Percentiles rank a stretch among this genome's conserved stretches.
These are phyloP conservation scores for Macroramphosus scolopax DNA, from an alignment of 2,797 vertebrate species.

Conservation along the genomic window DNA sequence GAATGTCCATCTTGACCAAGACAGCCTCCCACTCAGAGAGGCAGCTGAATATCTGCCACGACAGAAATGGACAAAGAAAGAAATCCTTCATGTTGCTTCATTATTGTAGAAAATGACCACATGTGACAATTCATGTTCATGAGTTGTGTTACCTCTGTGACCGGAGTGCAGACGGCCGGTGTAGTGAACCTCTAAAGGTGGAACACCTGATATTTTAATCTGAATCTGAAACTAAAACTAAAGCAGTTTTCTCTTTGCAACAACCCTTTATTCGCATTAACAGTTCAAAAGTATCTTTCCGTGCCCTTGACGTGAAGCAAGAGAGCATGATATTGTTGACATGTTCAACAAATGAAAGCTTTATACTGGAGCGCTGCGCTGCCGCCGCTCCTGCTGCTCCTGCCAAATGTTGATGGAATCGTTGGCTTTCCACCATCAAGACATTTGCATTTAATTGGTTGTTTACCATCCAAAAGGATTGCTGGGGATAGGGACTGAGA, in stretches of 20 bases:
- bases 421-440: constrained; percentile 56
- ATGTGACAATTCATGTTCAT: too few species aligned
- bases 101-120: constrained; percentile 4
- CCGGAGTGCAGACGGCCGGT: too few species aligned
- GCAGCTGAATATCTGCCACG: constrained; percentile 55
- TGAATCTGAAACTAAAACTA: too few species aligned
- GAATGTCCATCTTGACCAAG: constrained; percentile 72
- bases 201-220: too few species aligned
- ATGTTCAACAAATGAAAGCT: constrained; percentile 62
- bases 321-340: constrained; percentile 68
- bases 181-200: too few species aligned
- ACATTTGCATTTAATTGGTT: constrained; percentile 70
- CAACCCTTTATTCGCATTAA: constrained; percentile 15
- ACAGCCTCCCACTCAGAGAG: constrained; percentile 69
- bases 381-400: too few species aligned
- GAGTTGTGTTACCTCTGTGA: too few species aligned
- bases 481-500: constrained; percentile 44
- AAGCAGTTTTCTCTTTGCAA: background rate
- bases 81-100: constrained; percentile 47
- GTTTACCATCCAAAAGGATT: constrained; percentile 64
- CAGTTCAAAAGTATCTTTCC: constrained; percentile 20
- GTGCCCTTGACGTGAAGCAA: constrained; percentile 25
- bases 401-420: constrained; percentile 77
- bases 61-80: constrained; percentile 24
- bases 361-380: constrained; percentile 52